A percentile compares a stretch with the other conserved stretches of the same genome.
These are phyloP conservation scores for Thumatha senex DNA, from an alignment of 2,888 invertebrate species.

Conservation along the genomic window DNA sequence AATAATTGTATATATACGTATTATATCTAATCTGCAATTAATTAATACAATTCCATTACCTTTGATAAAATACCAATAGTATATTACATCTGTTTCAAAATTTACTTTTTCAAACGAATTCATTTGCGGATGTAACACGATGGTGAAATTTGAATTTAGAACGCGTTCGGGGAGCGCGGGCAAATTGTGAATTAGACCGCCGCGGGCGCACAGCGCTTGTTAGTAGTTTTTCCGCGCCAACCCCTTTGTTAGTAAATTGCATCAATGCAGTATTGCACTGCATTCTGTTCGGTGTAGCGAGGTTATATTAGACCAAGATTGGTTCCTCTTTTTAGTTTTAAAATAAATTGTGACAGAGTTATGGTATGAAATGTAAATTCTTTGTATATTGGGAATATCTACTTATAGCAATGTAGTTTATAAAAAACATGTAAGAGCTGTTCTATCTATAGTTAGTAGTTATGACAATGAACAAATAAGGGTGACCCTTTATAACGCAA, in stretches of 20 bases:
- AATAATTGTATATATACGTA: too few species aligned
- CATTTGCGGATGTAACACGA: slow-evolving; percentile 59
- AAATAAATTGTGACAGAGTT: slow-evolving; percentile 3
- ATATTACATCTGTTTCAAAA: slow-evolving; percentile 33
- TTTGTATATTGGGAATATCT: too few species aligned
- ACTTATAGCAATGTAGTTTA: too few species aligned
- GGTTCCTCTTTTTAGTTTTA: slow-evolving; percentile 28
- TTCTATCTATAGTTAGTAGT: too few species aligned
- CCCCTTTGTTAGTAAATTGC: slow-evolving; percentile 74
- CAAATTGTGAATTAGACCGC: slow-evolving; percentile 76
- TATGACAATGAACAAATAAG: too few species aligned
- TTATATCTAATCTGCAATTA: too few species aligned
- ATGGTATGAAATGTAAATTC: slow-evolving; percentile 4
- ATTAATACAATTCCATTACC: too few species aligned
- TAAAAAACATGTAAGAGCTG: too few species aligned
- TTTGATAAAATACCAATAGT: neutral
- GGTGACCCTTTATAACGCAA: too few species aligned
- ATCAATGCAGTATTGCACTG: slow-evolving; percentile 59
- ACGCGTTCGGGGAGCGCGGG: slow-evolving; percentile 64
- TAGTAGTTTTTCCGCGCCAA: slow-evolving; percentile 76
- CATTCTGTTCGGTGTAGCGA: slow-evolving; percentile 27
- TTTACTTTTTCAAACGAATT: slow-evolving; percentile 64
- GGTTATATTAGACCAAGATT: slow-evolving; percentile 53
- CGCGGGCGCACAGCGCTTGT: slow-evolving; percentile 73
- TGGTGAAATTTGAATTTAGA: slow-evolving; percentile 75